A percentile compares a stretch with the other conserved stretches of the same genome.
Evolutionary conservation across 2,797 vertebrate species (phyloP).

Genomic region (Prunella strophiata): DNA sequence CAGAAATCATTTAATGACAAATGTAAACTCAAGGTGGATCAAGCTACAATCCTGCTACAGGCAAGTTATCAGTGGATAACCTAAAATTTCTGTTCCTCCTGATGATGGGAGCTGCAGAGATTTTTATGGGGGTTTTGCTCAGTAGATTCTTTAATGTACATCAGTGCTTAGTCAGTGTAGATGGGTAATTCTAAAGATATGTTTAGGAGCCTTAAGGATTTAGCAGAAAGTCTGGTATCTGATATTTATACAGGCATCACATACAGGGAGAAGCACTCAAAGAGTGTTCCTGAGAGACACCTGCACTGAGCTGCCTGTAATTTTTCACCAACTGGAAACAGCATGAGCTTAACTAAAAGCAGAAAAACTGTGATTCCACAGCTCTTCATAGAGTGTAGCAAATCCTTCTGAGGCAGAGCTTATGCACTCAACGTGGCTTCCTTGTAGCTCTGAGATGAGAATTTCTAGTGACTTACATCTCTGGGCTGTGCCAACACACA

Average conservation of each 20-base stretch:
- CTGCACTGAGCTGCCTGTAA: background rate
- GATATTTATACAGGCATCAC: background rate
- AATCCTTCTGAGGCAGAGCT: background rate
- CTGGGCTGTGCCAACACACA: background rate
- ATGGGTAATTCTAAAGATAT: background rate
- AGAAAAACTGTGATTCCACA: background rate
- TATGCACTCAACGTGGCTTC: accelerated
- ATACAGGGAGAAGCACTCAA: background rate
- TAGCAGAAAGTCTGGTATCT: background rate
- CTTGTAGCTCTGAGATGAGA: background rate
- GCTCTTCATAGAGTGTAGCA: background rate
- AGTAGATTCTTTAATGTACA: background rate
- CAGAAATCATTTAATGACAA: background rate
- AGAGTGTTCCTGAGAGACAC: background rate
- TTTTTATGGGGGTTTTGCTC: background rate
- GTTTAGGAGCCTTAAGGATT: background rate
- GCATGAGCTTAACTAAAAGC: background rate
- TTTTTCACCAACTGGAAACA: background rate
- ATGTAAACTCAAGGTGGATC: background rate
- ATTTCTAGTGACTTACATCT: accelerated
- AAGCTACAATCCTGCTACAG: background rate
- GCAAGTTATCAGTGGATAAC: background rate
- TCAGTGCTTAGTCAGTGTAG: background rate
- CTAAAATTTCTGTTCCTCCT: background rate
- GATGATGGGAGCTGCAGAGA: background rate